Evolutionary conservation across 2,888 invertebrate species (phyloP), one percentile per base, ranked within the genome.

Genomic region (Myathropa florea): DNA sequence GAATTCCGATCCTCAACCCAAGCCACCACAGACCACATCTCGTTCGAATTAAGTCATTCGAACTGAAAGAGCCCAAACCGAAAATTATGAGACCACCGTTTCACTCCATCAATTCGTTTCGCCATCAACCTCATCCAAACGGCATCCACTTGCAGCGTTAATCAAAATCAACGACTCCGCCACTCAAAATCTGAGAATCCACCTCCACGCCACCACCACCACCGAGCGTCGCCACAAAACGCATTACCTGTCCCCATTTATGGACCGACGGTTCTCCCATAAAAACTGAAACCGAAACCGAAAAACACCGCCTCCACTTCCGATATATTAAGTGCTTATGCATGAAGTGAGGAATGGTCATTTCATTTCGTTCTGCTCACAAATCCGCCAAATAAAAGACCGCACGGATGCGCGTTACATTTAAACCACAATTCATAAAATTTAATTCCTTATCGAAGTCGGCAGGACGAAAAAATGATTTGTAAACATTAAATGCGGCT

Each of bases 381-480:
- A 46, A 46, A 46, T 46, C 46, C 46, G 46, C 46, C 57, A 57
- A 57, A 57, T 57, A 23, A 57, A 46, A 46, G 46, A 46, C 46
- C 46, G 46, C 46, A 57, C 57, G 57, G 57, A 57, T 57, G 24
- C 57, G 57, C 24, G 23, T 57, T 57, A 57, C 57, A 75, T 55
- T 63, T 61, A 64, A 75, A 64, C 64, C 73, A 33, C 33, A 55
- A 64, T 63, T 55, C 80, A 80, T 73, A 73, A 67, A 80, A 73
- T 73, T 61, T 73, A 68, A 68, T 73, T 70, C 33, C 72, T 67
- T 60, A 72, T 79, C 60, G 72, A 72, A 72, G 36, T 59, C 70
- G 60, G 23, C 26, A 53, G n/a, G 63, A 79, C 57, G 24, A 65
- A 64, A 46, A 78, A 79, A 65, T 71, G 59, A 72, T 72, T 72